Evolutionary conservation across 2,797 vertebrate species (phyloP).

Genomic region (Adrianichthys oophorus): DNA sequence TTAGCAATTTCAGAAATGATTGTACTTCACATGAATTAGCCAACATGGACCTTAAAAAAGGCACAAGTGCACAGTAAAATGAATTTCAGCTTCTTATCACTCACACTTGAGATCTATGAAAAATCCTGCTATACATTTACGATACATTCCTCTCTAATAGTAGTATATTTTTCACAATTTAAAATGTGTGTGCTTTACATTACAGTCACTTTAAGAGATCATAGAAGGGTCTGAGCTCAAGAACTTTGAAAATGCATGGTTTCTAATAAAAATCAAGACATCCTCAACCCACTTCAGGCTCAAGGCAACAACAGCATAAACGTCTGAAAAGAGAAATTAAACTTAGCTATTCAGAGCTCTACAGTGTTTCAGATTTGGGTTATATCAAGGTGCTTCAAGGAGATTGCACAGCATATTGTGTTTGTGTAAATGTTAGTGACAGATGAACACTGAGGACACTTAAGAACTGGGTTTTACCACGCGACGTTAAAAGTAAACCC

Average conservation of each 20-base stretch:
- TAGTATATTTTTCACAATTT: conserved; percentile 9
- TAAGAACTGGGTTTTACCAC: background rate
- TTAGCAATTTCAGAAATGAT: conserved; percentile 59
- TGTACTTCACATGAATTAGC: conserved; percentile 73
- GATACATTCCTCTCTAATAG: conserved; percentile 23
- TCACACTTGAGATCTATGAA: conserved; percentile 10
- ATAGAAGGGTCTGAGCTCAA: conserved; percentile 2
- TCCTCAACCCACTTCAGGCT: no score
- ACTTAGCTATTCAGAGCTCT: conserved; percentile 19
- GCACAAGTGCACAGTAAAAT: conserved; percentile 53
- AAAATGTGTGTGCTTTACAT: conserved; percentile 24
- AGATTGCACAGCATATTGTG: conserved; percentile 46
- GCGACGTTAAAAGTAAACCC: conserved; percentile 19
- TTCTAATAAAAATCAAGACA: background rate
- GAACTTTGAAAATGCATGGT: conserved; percentile 22
- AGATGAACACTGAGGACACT: conserved; percentile 22
- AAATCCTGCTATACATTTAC: conserved; percentile 47
- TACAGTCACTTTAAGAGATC: background rate
- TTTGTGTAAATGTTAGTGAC: conserved; percentile 41
- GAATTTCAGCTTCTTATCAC: conserved; percentile 28
- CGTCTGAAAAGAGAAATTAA: conserved; percentile 5
- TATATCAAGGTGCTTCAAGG: conserved; percentile 48
- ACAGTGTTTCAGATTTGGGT: conserved; percentile 29
- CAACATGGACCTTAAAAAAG: conserved; percentile 43
- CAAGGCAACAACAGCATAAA: conserved; percentile 20